Evolutionary conservation across 1,140 invertebrate species (phyloP).

Genomic region (Phthorimaea operculella): DNA sequence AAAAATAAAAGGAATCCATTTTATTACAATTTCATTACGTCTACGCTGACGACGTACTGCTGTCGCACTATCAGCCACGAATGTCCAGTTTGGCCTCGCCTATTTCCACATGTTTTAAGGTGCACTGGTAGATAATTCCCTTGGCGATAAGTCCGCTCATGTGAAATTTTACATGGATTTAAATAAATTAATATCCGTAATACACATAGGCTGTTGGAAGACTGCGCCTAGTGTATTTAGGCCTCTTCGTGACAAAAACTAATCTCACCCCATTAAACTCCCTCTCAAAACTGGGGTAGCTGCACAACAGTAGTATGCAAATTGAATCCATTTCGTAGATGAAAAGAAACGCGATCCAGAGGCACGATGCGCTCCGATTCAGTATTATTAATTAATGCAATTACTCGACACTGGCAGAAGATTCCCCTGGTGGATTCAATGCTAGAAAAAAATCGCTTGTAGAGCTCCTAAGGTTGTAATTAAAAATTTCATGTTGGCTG

Average conservation of each 20-base stretch:
- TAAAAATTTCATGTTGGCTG: slow-evolving; percentile 55
- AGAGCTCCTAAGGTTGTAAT: slow-evolving; percentile 52
- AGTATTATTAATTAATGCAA: slow-evolving; percentile 53
- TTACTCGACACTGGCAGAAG: slow-evolving; percentile 44
- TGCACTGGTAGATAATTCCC: too few species aligned
- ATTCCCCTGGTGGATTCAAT: slow-evolving; percentile 42
- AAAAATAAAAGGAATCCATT: too few species aligned
- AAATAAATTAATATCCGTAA: too few species aligned
- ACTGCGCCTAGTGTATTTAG: slow-evolving; percentile 12
- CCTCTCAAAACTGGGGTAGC: slow-evolving; percentile 5
- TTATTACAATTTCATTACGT: too few species aligned
- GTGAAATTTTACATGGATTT: too few species aligned
- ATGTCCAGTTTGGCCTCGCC: too few species aligned
- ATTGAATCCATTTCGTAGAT: slow-evolving; percentile 22
- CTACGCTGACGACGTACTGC: too few species aligned
- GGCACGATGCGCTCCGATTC: slow-evolving; percentile 28
- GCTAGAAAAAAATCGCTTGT: slow-evolving; percentile 57
- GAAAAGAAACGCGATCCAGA: slow-evolving; percentile 17
- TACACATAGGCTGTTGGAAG: too few species aligned
- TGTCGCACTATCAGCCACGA: too few species aligned
- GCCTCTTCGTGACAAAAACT: slow-evolving; percentile 4
- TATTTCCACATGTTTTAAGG: too few species aligned
- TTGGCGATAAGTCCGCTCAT: too few species aligned
- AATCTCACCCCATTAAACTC: slow-evolving; percentile 17
- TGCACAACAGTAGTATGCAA: slow-evolving; percentile 14